These are phyloP conservation scores for Scotopteryx bipunctaria DNA, from an alignment of 2,888 invertebrate species.

Conservation along the genomic window DNA sequence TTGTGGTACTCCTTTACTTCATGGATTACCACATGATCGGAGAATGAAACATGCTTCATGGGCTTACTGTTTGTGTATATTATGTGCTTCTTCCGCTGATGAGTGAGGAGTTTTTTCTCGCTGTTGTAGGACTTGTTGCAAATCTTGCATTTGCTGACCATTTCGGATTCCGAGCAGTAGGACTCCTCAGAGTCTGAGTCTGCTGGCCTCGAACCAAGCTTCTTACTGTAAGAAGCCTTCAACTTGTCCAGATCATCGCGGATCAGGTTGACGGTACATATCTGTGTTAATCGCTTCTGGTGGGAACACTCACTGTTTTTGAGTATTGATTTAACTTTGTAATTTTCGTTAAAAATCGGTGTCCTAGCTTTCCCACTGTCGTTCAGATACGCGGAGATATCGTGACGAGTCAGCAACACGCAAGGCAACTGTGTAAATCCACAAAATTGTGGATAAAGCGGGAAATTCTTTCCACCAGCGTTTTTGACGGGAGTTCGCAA, in stretches of 20 bases:
- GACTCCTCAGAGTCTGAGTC: slow-evolving; percentile 45
- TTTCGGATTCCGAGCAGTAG: slow-evolving; percentile 35
- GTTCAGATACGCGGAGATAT: slow-evolving; percentile 56
- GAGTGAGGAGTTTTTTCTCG: slow-evolving; percentile 60
- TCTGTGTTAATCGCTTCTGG: slow-evolving; percentile 36
- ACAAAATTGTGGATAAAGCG: slow-evolving; percentile 48
- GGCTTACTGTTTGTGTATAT: slow-evolving; percentile 56
- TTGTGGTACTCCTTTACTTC: slow-evolving; percentile 67
- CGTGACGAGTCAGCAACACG: slow-evolving; percentile 53
- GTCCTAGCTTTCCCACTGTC: not conserved
- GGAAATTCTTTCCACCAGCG: slow-evolving; percentile 39
- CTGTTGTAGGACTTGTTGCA: slow-evolving; percentile 63
- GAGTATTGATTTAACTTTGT: slow-evolving; percentile 1
- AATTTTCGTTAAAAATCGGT: not conserved
- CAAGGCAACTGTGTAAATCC: slow-evolving; percentile 58
- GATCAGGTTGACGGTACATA: slow-evolving; percentile 53
- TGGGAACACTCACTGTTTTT: slow-evolving; percentile 22
- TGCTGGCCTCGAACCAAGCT: slow-evolving; percentile 15
- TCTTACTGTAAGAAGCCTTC: slow-evolving; percentile 32
- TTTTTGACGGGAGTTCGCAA: slow-evolving; percentile 23
- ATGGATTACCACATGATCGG: slow-evolving; percentile 68
- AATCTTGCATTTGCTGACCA: slow-evolving; percentile 61
- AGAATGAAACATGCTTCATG: slow-evolving; percentile 68
- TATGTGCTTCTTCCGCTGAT: slow-evolving; percentile 66
- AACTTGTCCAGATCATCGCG: slow-evolving; percentile 54